These are phyloP conservation scores for Cherax quadricarinatus DNA, from an alignment of 1,140 invertebrate genomes.

Conservation along the genomic window DNA sequence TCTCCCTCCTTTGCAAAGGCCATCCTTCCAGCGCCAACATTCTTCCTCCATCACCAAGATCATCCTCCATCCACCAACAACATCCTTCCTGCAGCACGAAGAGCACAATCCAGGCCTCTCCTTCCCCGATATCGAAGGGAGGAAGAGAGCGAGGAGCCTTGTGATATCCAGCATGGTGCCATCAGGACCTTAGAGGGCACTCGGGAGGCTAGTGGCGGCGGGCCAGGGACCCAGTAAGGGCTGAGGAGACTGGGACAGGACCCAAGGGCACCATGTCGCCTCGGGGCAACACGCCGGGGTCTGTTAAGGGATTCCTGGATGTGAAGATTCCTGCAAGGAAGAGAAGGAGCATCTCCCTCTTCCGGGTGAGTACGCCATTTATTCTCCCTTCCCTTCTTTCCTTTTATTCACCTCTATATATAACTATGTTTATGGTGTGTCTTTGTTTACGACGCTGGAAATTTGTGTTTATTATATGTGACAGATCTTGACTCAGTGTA, in stretches of 20 bases:
- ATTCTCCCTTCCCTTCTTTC: background rate
- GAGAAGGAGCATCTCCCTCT: constrained; percentile 55
- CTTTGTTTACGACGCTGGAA: too few species aligned
- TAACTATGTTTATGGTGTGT: too few species aligned
- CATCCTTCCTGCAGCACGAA: too few species aligned
- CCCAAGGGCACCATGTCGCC: constrained; percentile 38
- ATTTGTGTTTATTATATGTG: too few species aligned
- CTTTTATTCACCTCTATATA: background rate
- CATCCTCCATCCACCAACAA: too few species aligned
- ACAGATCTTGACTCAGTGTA: background rate
- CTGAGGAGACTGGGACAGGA: background rate
- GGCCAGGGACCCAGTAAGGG: background rate
- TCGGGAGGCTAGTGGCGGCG: background rate
- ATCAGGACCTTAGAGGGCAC: background rate
- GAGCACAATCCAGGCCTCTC: too few species aligned
- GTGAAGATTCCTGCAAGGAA: constrained; percentile 63
- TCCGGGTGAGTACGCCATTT: constrained; percentile 40
- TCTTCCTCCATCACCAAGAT: too few species aligned
- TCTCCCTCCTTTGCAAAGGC: too few species aligned
- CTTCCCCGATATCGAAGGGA: too few species aligned
- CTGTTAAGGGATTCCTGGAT: constrained; percentile 61
- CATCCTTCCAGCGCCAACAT: too few species aligned
- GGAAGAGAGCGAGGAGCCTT: background rate
- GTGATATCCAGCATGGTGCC: background rate
- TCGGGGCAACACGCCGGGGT: constrained; percentile 33